Evolutionary conservation across 2,888 invertebrate species (phyloP), one percentile per base, ranked within the genome.

Genomic region (Drosophila crucigera): DNA sequence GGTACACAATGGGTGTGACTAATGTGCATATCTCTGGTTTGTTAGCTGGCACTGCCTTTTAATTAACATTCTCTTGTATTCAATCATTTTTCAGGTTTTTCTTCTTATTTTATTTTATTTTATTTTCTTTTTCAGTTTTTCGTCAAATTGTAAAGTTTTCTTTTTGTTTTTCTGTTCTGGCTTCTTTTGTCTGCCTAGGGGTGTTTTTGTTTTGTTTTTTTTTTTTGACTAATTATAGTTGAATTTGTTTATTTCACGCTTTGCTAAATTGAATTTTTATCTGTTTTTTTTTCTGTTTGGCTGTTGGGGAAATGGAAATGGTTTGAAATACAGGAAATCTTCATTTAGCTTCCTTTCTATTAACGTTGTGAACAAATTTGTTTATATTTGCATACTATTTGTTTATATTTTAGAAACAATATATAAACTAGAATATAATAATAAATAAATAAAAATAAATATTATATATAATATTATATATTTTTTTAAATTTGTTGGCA

Each of bases 241-340:
- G 58, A 79, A 83, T 80, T 76, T 71, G 61, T 70, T 80, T 84
- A 63, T 66, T 63, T 41, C 52, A 52, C 70, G 63, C 73, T 70
- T 56, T 67, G 33, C 60, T 30, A 72, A 73, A 82, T 86, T 80
- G 59, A 69, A 67, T 77, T 77, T 77, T 35, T 64, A 62, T 47
- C 63, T 72, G 70, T 49, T 19, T 9, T 28, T 39, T n/a, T 39
- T n/a, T 14, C 31, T 55, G 56, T 14, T 37, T 31, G 63, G n/a
- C 19, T 6, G 3, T 10, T 11, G 22, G 22, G 22, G 14, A 22
- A 28, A 37, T 19, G 28, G 31, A 9, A 28, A 19, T 37, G 14
- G 7, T 4, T 47, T 7, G 16, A 7, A 47, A 16, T 25, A 25
- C 25, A 25, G 47, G 4, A 47, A 47, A 47, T 16, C 47, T 25